Percentiles rank a stretch among this genome's conserved stretches.
phyloP scores from a whole-genome alignment of 1,140 invertebrate species.

The Mya arenaria region DNA sequence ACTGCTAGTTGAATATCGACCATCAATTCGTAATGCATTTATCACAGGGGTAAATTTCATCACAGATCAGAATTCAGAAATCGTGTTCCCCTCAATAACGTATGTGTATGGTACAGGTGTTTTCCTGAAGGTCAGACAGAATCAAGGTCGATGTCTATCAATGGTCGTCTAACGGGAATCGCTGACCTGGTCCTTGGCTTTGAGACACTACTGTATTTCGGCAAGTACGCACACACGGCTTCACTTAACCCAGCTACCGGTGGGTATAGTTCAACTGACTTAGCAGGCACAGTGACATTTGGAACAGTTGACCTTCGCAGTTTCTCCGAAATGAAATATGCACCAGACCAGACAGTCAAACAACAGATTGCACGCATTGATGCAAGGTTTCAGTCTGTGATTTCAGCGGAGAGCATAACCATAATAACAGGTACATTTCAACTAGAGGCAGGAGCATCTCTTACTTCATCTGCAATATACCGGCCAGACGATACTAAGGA shows the following conservation, averaged over 20 bases:
- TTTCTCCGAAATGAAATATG: conserved; percentile 64
- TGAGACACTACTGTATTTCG: conserved; percentile 64
- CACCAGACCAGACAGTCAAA: conserved; percentile 61
- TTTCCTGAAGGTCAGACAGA: conserved; percentile 51
- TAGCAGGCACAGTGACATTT: conserved; percentile 59
- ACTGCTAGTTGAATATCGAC: conserved; percentile 61
- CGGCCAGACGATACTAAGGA: conserved; percentile 66
- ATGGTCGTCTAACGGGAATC: conserved; percentile 66
- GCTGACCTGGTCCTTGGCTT: conserved; percentile 64
- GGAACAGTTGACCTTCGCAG: conserved; percentile 69
- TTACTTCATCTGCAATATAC: conserved; percentile 67
- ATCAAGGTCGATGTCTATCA: conserved; percentile 59
- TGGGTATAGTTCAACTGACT: conserved; percentile 11
- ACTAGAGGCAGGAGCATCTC: conserved; percentile 66
- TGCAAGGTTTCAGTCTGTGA: conserved; percentile 62
- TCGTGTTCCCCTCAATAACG: conserved; percentile 63
- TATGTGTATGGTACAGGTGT: conserved; percentile 70
- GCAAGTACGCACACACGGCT: conserved; percentile 64
- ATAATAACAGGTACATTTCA: conserved; percentile 63
- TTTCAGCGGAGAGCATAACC: conserved; percentile 70
- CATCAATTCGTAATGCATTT: conserved; percentile 63
- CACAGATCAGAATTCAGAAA: conserved; percentile 63
- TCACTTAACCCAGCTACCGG: not conserved
- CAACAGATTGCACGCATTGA: conserved; percentile 64
- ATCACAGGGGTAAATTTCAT: conserved; percentile 70